Percentiles rank a stretch among this genome's conserved stretches.
Evolutionary conservation across 2,797 vertebrate genomes (phyloP).

Genomic region (Hipposideros larvatus): DNA sequence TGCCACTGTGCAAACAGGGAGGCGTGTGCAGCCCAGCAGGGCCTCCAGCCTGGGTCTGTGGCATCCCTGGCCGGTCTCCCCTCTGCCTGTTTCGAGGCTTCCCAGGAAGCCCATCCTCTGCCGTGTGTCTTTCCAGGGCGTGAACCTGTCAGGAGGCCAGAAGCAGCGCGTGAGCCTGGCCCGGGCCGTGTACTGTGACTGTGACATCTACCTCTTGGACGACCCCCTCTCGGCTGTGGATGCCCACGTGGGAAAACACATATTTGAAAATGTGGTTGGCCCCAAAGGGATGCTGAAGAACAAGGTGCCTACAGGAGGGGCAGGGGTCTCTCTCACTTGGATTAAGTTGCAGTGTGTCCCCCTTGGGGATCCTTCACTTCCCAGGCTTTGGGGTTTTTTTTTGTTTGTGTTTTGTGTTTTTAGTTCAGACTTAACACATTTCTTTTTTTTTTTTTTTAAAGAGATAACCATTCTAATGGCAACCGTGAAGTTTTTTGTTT

Average conservation of each 20-base stretch:
- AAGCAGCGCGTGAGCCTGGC: constrained; percentile 97
- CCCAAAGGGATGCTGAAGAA: constrained; percentile 94
- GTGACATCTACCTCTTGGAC: constrained; percentile 94
- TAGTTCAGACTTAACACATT: neutral
- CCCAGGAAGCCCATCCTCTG: neutral
- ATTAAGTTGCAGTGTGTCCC: rapidly evolving
- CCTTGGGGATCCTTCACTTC: neutral
- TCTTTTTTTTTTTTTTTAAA: neutral
- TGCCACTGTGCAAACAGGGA: rapidly evolving
- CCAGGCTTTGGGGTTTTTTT: neutral
- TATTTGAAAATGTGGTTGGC: constrained; percentile 97
- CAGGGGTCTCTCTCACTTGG: rapidly evolving
- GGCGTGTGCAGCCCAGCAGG: rapidly evolving
- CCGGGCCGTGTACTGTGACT: constrained; percentile 94
- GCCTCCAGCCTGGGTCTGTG: rapidly evolving
- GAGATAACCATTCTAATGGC: too few relatives aligned
- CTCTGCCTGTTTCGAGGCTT: neutral
- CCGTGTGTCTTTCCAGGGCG: constrained; percentile 89
- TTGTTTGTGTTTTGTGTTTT: neutral
- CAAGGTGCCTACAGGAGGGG: constrained; percentile 88
- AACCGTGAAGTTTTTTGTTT: too few relatives aligned
- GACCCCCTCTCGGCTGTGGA: constrained; percentile 98
- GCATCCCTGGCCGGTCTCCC: rapidly evolving
- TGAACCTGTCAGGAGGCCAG: constrained; percentile 98
- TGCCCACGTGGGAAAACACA: constrained; percentile 97